Evolutionary conservation across 2,797 vertebrate species (phyloP).

Genomic region (Trichosurus vulpecula): DNA sequence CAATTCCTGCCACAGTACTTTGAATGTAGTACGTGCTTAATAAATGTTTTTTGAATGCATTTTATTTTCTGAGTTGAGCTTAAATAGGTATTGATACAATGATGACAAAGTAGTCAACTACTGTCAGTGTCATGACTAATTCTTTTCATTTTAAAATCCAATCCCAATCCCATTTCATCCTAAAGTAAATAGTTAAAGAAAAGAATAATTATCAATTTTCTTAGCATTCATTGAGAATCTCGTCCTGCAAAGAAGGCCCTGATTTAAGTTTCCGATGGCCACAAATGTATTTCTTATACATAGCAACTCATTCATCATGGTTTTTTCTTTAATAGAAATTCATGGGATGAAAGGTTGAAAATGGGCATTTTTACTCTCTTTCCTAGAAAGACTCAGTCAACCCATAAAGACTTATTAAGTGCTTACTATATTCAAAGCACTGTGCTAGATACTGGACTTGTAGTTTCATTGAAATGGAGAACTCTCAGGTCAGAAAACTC

Average conservation of each 20-base stretch:
- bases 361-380: not conserved
- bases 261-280: not conserved
- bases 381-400: not conserved
- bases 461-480: not conserved
- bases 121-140: not conserved
- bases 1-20: not conserved
- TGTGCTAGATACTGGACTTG: not conserved
- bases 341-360: not conserved
- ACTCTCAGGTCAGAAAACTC: not conserved
- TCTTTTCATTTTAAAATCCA: not conserved
- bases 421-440: not conserved
- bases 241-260: not conserved
- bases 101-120: not conserved
- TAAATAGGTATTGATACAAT: not conserved
- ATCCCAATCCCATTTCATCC: too few relatives aligned
- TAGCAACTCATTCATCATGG: not conserved
- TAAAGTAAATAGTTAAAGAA: not conserved
- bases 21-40: not conserved
- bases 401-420: not conserved
- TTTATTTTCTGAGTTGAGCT: not conserved
- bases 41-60: not conserved
- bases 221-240: not conserved
- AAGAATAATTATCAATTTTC: not conserved
- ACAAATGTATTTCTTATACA: not conserved
- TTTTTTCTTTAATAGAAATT: not conserved